Evolutionary conservation across 2,888 invertebrate genomes (phyloP), one percentile per base, ranked within the genome.

Genomic region (Ptychoptera contaminata): DNA sequence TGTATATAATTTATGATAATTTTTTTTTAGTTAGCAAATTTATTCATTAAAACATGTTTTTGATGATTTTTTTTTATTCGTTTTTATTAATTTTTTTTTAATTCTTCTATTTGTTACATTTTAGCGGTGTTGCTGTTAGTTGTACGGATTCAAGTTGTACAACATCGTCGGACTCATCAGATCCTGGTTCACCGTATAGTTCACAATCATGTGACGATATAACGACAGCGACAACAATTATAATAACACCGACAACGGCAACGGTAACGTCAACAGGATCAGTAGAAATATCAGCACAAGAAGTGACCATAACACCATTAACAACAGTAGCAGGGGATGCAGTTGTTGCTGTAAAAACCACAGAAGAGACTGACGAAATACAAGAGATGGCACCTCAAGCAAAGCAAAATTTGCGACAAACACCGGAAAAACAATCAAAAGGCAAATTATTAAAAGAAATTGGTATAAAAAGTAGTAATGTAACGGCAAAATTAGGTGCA

Each of bases 151-250:
- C 82, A 56, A 82, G 77, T 37, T 69, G 77, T 64, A 71, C 73
- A 51, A 73, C 78, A 57, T 77, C 75, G 57, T 86, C 85, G 67
- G 87, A 86, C 69, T 82, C 85, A 65, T 84, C 85, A 55, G 86
- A 86, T 65, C 86, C 86, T 46, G 82, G 83, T 51, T 86, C 86
- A 47, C 87, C 87, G 55, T 82, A 79, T 67, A 85, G 82, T 65
- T 79, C 81, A 53, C 62, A 64, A 58, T 63, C 68, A 62, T 67
- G 70, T 57, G 70, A 71, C 59, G 76, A 74, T 52, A 74, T 55
- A 35, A 16, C 16, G 12, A 35, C 23, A 52, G 56, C 42, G 56
- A 54, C 41, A 57, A 57, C 59, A 54, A 56, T 39, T 58, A 59
- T 59, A 56, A 55, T 49, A 37, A 52, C 56, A 46, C 55, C 55